phyloP scores from a whole-genome alignment of 2,797 vertebrate species.

The Furcifer pardalis region DNA sequence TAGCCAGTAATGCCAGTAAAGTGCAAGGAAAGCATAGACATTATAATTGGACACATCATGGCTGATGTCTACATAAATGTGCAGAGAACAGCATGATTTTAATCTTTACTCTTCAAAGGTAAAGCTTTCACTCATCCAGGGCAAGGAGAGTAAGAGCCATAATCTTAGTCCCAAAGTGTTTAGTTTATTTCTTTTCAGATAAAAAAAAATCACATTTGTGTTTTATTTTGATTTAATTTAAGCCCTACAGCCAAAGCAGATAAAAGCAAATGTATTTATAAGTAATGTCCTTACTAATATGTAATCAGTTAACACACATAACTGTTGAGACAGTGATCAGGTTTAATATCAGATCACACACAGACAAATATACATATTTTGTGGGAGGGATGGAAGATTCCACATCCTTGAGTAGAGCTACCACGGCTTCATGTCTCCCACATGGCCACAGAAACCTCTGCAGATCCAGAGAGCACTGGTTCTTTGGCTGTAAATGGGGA shows the following conservation, averaged over 20 bases:
- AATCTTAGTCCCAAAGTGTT: constrained; percentile 35
- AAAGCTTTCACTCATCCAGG: constrained; percentile 35
- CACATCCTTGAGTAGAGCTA: too few species aligned
- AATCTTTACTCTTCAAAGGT: constrained; percentile 16
- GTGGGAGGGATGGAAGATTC: too few species aligned
- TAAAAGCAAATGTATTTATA: not conserved
- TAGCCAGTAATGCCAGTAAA: too few species aligned
- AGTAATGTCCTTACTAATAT: not conserved
- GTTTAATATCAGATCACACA: not conserved
- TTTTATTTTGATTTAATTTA: not conserved
- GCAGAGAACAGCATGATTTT: not conserved
- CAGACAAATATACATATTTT: too few species aligned
- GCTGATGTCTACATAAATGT: not conserved
- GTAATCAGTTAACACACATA: not conserved
- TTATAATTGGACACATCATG: not conserved
- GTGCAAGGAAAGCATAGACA: not conserved
- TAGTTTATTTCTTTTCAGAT: not conserved
- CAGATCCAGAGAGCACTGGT: too few species aligned
- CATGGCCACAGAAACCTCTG: too few species aligned
- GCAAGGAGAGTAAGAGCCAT: constrained; percentile 40
- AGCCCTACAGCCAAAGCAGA: not conserved
- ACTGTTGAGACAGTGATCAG: not conserved
- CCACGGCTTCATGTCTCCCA: too few species aligned
- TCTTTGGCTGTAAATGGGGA: too few species aligned
- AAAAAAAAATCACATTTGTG: not conserved